Conservation (phyloP, 2,888 invertebrate species). For the Griposia aprilina region DNA sequence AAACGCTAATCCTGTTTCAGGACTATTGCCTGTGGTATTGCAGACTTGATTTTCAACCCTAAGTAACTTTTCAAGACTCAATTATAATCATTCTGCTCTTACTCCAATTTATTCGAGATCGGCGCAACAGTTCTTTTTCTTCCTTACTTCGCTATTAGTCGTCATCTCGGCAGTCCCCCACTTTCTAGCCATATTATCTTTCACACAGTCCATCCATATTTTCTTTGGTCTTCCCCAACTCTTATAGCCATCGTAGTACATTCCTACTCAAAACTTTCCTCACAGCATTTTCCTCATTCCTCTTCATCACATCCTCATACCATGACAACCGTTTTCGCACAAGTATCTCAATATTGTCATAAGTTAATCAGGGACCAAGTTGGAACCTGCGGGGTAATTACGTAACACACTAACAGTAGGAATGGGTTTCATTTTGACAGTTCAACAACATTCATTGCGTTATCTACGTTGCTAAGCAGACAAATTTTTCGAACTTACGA, state of each 20-base stretch:
- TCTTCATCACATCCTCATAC: neutral
- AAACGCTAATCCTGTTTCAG: neutral
- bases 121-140: too few relatives aligned
- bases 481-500: too few relatives aligned
- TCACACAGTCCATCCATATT: neutral
- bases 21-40: neutral
- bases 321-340: neutral
- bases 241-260: neutral
- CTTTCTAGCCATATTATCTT: neutral
- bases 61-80: neutral
- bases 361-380: neutral
- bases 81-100: too few relatives aligned
- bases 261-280: neutral
- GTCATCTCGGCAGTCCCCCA: neutral
- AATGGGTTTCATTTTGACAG: too few relatives aligned
- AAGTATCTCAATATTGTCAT: neutral
- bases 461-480: too few relatives aligned
- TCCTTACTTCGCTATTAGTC: too few relatives aligned
- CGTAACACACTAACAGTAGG: too few relatives aligned
- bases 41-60: neutral
- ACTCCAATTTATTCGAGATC: too few relatives aligned
- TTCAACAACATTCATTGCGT: too few relatives aligned
- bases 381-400: too few relatives aligned
- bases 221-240: neutral
- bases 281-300: neutral